Conservation (phyloP, 2,113 vertebrate genomes). For the Pteronura brasiliensis region DNA sequence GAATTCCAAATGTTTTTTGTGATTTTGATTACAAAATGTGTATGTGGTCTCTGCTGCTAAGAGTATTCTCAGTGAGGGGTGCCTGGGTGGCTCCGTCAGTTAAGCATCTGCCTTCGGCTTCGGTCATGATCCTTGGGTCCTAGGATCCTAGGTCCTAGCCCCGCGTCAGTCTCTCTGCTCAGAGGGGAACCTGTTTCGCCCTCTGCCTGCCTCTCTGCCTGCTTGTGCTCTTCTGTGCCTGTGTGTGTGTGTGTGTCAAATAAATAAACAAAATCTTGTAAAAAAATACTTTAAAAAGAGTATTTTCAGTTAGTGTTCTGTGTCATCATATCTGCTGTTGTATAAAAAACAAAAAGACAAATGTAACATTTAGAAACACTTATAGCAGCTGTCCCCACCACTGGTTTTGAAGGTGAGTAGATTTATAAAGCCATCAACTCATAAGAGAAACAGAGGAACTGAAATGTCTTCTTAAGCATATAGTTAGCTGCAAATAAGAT, state of each 20-base stretch:
- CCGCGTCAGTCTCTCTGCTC: background rate
- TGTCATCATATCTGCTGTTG: background rate
- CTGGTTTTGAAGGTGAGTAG: background rate
- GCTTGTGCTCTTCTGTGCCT: background rate
- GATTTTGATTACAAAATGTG: background rate
- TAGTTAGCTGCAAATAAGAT: background rate
- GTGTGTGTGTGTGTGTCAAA: background rate
- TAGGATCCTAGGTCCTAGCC: background rate
- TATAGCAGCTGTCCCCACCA: background rate
- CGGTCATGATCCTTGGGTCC: background rate
- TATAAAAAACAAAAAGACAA: background rate
- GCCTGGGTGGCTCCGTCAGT: background rate
- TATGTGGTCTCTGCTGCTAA: background rate
- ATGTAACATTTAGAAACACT: background rate
- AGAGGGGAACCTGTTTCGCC: background rate
- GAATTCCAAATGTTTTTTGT: background rate
- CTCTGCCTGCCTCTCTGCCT: background rate
- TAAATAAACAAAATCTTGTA: background rate
- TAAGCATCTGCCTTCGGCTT: background rate
- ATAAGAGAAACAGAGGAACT: conserved; percentile 1
- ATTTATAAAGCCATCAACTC: background rate
- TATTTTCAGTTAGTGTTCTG: background rate
- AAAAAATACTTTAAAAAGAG: background rate
- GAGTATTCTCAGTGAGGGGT: background rate
- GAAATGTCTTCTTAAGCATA: conserved; percentile 29